These are phyloP conservation scores for Eulemur rubriventer DNA, from an alignment of 2,797 vertebrate species.

Conservation along the genomic window DNA sequence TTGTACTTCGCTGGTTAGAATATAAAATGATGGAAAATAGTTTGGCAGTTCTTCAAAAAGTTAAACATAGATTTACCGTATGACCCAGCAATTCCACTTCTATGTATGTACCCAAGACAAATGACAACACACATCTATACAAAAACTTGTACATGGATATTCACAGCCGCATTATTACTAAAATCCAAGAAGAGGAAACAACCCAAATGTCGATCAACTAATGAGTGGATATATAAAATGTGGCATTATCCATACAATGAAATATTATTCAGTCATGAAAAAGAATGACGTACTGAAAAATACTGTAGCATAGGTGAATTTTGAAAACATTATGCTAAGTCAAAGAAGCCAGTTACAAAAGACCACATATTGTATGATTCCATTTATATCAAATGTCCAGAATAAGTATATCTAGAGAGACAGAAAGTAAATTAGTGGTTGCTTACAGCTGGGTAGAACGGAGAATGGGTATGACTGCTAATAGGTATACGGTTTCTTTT, in stretches of 20 bases:
- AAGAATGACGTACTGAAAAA: neutral
- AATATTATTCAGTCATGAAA: neutral
- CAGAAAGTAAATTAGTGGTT: neutral
- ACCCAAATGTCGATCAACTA: neutral
- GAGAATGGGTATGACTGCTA: neutral
- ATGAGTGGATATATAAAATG: neutral
- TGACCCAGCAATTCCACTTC: neutral
- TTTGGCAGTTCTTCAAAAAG: neutral
- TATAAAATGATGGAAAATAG: neutral
- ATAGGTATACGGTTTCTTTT: neutral
- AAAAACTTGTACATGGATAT: neutral
- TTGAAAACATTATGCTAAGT: neutral
- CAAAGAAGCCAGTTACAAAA: constrained; percentile 8
- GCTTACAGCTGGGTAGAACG: neutral
- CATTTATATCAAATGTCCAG: neutral
- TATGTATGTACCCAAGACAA: neutral
- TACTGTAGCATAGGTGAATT: neutral
- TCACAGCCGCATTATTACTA: neutral
- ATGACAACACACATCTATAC: neutral
- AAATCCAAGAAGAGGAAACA: neutral
- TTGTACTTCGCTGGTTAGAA: neutral
- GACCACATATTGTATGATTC: neutral
- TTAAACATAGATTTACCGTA: neutral
- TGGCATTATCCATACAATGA: neutral
- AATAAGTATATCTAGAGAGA: neutral